A percentile compares a stretch with the other conserved stretches of the same genome.
Evolutionary conservation across 2,797 vertebrate genomes (phyloP).

Genomic region (Gymnoscopelus braueri): DNA sequence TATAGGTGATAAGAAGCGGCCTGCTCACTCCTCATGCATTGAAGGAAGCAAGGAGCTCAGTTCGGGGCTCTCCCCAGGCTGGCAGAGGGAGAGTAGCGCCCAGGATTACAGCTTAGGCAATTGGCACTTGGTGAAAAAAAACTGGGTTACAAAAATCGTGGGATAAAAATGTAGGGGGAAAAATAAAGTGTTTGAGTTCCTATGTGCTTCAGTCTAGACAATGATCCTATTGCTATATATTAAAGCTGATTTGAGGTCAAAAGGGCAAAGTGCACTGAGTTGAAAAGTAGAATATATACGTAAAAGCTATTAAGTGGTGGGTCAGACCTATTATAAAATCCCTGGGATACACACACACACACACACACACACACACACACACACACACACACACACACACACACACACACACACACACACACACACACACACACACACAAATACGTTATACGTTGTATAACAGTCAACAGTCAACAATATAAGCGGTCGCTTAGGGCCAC

Average conservation of each 20-base stretch:
- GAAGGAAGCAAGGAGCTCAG: no score
- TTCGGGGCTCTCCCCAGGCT: no score
- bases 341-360: background rate
- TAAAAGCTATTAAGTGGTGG: no score
- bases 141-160: no score
- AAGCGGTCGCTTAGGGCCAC: no score
- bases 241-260: slow-evolving; percentile 66
- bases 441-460: no score
- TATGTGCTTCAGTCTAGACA: slow-evolving; percentile 51
- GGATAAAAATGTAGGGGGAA: no score
- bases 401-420: background rate
- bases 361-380: background rate
- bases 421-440: background rate
- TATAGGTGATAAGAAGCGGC: slow-evolving; percentile 8
- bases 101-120: no score
- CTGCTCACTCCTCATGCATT: no score
- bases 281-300: slow-evolving; percentile 8
- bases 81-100: no score
- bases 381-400: background rate
- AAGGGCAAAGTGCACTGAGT: slow-evolving; percentile 49
- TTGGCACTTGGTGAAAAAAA: no score
- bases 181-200: slow-evolving; percentile 8
- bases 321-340: background rate
- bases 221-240: slow-evolving; percentile 55
- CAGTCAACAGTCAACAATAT: no score